Evolutionary conservation across 1,140 invertebrate genomes (phyloP), one percentile per base, ranked within the genome.

Genomic region (Polyergus mexicanus): DNA sequence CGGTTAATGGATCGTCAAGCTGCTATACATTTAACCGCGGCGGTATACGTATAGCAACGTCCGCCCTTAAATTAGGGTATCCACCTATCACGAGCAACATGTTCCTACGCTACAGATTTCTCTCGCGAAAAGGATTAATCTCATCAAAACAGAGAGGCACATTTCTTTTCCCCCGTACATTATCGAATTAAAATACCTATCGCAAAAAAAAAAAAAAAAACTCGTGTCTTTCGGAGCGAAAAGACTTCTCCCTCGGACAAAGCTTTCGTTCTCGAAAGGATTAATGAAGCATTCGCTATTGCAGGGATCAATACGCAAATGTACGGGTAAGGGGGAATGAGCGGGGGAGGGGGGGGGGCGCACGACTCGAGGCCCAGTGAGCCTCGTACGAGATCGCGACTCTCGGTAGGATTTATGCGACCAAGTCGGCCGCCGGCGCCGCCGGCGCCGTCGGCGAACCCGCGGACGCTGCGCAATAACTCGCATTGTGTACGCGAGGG

Each of bases 401-500:
- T 83, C 72, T 69, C 35, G 65, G 56, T 76, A 88, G 91, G 88
- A 93, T 93, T 93, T 93, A 93, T 93, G 91, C 91, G 86, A 86
- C 81, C 76, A 56, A 87, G 85, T 78, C 71, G 84, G 58, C 65
- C 68, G 78, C 87, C 86, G 89, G 89, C 86, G 89, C 89, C 88
- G 90, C 87, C 86, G 89, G 89, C 86, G 89, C 89, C 88, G 90
- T 87, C 91, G 86, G 87, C 87, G 62, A 56, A 68, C 85, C 63
- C 81, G 88, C 89, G 75, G 89, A 89, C 91, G 92, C 90, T 68
- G 62, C 85, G 92, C 92, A 93, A 93, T 93, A 93, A 93, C 92
- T 93, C 89, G 92, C 92, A 93, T 93, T 93, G 92, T 93, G 91
- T 93, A 92, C 91, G 87, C 84, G 84, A 89, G 72, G 86, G 87